These are phyloP conservation scores for Phortica magna DNA, from an alignment of 2,888 invertebrate species.

Conservation along the genomic window DNA sequence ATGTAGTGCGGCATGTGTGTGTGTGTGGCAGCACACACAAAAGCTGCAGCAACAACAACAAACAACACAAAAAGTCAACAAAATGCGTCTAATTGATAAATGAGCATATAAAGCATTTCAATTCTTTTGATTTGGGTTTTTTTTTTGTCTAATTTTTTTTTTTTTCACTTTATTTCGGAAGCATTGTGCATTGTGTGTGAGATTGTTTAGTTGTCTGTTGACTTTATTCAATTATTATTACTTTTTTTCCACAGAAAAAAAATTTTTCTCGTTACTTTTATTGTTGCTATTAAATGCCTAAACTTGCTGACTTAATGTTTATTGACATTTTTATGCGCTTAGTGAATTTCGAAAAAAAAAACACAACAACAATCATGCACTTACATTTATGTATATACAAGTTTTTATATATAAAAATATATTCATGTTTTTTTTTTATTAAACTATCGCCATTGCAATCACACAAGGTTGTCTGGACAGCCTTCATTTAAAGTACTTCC, in stretches of 20 bases:
- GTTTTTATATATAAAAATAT: not conserved
- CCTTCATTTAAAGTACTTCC: no score
- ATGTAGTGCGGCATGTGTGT: not conserved
- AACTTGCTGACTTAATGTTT: no score
- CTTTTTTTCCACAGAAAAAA: not conserved
- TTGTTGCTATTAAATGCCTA: no score
- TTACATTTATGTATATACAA: not conserved
- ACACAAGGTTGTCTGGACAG: no score
- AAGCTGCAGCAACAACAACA: slow-evolving; percentile 6
- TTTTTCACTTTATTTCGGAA: slow-evolving; percentile 7
- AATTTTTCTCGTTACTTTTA: no score
- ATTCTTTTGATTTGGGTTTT: slow-evolving; percentile 12
- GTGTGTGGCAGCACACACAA: slow-evolving; percentile 9
- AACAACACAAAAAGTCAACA: slow-evolving; percentile 5
- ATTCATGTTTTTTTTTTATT: not conserved
- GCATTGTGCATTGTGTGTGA: not conserved
- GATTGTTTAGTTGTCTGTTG: not conserved
- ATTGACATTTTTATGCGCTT: no score
- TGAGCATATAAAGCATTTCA: slow-evolving; percentile 37
- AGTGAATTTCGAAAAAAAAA: no score
- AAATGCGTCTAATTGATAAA: slow-evolving; percentile 40
- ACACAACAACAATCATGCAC: no score
- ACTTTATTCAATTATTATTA: not conserved
- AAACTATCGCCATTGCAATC: not conserved
- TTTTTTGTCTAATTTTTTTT: not conserved